phyloP scores from a whole-genome alignment of 2,888 invertebrate species.

The Aleiodes leptofemur region DNA sequence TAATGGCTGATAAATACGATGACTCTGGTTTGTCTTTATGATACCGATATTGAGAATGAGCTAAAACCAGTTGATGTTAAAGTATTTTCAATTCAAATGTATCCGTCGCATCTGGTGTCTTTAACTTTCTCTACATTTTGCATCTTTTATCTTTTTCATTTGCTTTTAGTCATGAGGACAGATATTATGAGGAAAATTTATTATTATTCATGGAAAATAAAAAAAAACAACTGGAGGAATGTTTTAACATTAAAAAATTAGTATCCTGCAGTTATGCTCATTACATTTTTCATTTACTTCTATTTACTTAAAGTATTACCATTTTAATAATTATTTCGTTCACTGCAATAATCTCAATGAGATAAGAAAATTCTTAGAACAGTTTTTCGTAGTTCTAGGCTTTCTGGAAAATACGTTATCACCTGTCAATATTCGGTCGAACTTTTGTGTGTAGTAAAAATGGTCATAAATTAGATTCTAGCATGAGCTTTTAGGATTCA shows the following conservation, averaged over 20 bases:
- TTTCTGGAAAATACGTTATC: not conserved
- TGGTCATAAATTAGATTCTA: no score
- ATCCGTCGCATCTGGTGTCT: conserved; percentile 24
- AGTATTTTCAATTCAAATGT: conserved; percentile 14
- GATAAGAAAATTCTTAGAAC: conserved; percentile 11
- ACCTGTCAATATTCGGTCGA: not conserved
- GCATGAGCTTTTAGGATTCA: no score
- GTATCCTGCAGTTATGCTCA: no score
- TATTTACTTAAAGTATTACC: no score
- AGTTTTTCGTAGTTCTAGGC: not conserved
- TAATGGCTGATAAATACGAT: conserved; percentile 26
- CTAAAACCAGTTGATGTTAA: conserved; percentile 25
- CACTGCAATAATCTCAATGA: not conserved
- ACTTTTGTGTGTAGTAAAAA: not conserved
- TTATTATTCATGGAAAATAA: no score
- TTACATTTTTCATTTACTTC: no score
- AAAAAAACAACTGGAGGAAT: no score
- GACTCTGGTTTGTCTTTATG: conserved; percentile 34
- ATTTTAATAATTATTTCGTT: not conserved
- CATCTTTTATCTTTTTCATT: not conserved
- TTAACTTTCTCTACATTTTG: not conserved
- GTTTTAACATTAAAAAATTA: no score
- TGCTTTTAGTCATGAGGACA: not conserved
- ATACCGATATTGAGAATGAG: conserved; percentile 37
- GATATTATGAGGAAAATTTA: no score